Evolutionary conservation across 2,888 invertebrate species (phyloP), one percentile per base, ranked within the genome.

Genomic region (Vannuccia rotundouncinata): DNA sequence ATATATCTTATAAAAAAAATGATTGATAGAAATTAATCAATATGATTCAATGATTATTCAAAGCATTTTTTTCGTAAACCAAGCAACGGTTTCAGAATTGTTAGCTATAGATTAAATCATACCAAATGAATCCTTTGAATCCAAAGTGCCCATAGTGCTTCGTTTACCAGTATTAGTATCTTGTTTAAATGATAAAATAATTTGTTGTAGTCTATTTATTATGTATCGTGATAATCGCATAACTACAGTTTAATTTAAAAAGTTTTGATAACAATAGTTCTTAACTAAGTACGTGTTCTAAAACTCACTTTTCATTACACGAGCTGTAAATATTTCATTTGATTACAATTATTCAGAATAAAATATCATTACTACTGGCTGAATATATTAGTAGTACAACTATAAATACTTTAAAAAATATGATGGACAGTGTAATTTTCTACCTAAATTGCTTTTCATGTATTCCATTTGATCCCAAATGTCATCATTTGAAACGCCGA

Each of bases 391-490:
- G 45, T 45, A 45, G 45, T 13, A 45, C 17, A 17, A 17, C 5
- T 13, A 45, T 13, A 45, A 45, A 45, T 13, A 17, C 10, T 45
- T 45, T 13, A 13, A 45, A 45, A 45, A 17, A 13, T 45, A 45
- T 45, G 45, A 45, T 45, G 45, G 5, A 45, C 10, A 45, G 45
- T 13, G 5, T 45, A 45, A 45, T n/a, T n/a, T n/a, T n/a, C n/a
- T n/a, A n/a, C n/a, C 17, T 45, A 45, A 45, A 45, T 45, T 45
- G 45, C n/a, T 66, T 78, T 78, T 78, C 78, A 78, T 78, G 28
- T 78, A 78, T 29, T 78, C 78, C 78, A 78, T 27, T 25, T 78
- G 29, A 25, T 60, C 29, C 78, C 78, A 78, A 74, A 78, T 78
- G 29, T 78, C 78, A 66, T 78, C 78, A 78, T 78, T 78, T n/a